Evolutionary conservation across 2,888 invertebrate genomes (phyloP).

Genomic region (Sinentomon sp.): DNA sequence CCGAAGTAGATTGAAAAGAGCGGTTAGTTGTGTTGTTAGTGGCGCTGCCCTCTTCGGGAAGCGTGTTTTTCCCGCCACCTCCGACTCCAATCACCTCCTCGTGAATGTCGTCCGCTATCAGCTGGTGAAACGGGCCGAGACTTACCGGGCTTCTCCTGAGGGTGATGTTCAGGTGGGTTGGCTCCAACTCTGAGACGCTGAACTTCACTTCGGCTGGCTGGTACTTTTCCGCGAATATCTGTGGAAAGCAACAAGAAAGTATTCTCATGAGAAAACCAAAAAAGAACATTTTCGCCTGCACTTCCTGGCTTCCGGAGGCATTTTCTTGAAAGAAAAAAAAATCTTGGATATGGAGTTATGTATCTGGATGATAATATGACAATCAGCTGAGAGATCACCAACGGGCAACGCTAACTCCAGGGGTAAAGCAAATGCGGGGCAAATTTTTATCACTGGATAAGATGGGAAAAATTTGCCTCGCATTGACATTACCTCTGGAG

Average conservation of each 20-base stretch:
- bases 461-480: too few species aligned
- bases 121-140: constrained; percentile 4
- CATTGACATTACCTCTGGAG: too few species aligned
- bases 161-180: constrained; percentile 56
- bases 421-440: too few species aligned
- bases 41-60: too few species aligned
- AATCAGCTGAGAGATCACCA: too few species aligned
- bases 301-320: neutral
- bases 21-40: too few species aligned
- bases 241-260: constrained; percentile 14
- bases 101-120: neutral
- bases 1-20: too few species aligned
- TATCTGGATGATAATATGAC: neutral
- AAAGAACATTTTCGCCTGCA: neutral
- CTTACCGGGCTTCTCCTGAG: constrained; percentile 48
- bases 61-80: too few species aligned
- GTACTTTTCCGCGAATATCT: constrained; percentile 63
- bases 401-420: too few species aligned
- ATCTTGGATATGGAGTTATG: neutral
- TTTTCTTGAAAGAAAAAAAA: neutral
- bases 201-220: constrained; percentile 59
- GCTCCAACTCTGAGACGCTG: constrained; percentile 56
- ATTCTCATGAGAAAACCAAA: constrained; percentile 20
- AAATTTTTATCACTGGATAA: too few species aligned
- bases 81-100: too few species aligned